Evolutionary conservation across 2,113 vertebrate genomes (phyloP), one percentile per base, ranked within the genome.

Genomic region (Gnathonemus longibarbis): DNA sequence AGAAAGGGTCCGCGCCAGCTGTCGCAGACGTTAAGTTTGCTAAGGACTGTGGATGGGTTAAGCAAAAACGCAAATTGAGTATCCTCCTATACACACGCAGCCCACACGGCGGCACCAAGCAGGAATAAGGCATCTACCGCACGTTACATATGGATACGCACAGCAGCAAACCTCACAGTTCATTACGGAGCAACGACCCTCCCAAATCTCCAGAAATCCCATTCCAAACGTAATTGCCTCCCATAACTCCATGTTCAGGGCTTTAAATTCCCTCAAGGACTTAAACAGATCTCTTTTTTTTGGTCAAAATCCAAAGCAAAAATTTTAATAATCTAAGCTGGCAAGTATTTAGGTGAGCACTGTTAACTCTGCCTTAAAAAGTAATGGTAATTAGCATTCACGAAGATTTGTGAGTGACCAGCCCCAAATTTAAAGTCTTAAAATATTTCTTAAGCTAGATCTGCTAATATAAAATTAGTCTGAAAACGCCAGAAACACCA

Each of bases 71-170:
- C 88, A 39, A 49, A 48, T 39, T 53, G 19, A 52, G 24, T 35
- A 53, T 45, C 70, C 31, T 7, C 17, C 35, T 19, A 31, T 42
- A 50, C 5, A 35, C 74, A 74, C 8, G 19, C 39, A 9, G 39
- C 49, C 15, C 27, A 2, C n/a, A 10, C n/a, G n/a, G 17, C 85
- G 50, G 84, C 88, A 50, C 42, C 10, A 15, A 84, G 45, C 80
- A 24, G 39, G 31, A 52, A 49, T 45, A 46, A 70, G 27, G 88
- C 77, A 48, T 83, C 48, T 15, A 45, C 93, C 19, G 42, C 93
- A 92, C 85, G 89, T 27, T 15, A 90, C 93, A 94, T 93, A 94
- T 46, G 56, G 93, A 90, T 91, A 89, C 92, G 90, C 92, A 90
- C 91, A 91, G 87, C 74, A 88, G 89, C 24, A 45, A n/a, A 11